Evolutionary conservation across 2,113 vertebrate genomes (phyloP).

Genomic region (Grammomys dolichurus): DNA sequence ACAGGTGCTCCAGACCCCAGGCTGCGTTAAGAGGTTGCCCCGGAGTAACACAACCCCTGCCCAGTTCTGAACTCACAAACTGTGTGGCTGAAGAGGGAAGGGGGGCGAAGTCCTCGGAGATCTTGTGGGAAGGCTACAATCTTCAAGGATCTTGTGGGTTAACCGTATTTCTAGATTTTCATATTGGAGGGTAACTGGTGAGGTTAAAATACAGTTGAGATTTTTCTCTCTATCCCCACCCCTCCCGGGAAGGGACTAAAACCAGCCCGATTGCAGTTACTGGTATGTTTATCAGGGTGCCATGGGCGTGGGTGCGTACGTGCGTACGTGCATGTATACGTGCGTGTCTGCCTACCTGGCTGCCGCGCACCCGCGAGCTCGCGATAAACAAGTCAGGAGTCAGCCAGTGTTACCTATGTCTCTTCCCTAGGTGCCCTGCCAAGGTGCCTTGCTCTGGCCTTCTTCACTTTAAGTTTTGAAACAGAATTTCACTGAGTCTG

Average conservation of each 20-base stretch:
- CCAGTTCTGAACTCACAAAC: conserved; percentile 55
- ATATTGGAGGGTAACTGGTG: conserved; percentile 2
- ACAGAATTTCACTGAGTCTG: background rate
- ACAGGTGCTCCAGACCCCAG: background rate
- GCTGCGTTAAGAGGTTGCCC: background rate
- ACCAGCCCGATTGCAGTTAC: background rate
- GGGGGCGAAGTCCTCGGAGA: conserved; percentile 48
- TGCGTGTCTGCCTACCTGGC: no score
- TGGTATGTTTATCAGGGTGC: background rate
- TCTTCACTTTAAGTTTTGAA: background rate
- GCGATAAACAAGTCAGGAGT: background rate
- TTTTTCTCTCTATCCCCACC: background rate
- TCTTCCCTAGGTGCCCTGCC: background rate
- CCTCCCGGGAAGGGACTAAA: background rate
- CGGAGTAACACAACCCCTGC: conserved; percentile 8
- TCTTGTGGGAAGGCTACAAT: conserved; percentile 5
- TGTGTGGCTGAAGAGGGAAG: conserved; percentile 10
- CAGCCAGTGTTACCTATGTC: no score
- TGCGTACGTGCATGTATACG: background rate
- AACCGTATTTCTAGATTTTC: conserved; percentile 65
- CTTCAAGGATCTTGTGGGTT: conserved; percentile 40
- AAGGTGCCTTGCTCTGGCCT: background rate
- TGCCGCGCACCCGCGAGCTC: no score
- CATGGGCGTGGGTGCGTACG: background rate
- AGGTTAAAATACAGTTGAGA: conserved; percentile 13